Evolutionary conservation across 2,888 invertebrate genomes (phyloP).

Genomic region (Drosophila bunnanda): DNA sequence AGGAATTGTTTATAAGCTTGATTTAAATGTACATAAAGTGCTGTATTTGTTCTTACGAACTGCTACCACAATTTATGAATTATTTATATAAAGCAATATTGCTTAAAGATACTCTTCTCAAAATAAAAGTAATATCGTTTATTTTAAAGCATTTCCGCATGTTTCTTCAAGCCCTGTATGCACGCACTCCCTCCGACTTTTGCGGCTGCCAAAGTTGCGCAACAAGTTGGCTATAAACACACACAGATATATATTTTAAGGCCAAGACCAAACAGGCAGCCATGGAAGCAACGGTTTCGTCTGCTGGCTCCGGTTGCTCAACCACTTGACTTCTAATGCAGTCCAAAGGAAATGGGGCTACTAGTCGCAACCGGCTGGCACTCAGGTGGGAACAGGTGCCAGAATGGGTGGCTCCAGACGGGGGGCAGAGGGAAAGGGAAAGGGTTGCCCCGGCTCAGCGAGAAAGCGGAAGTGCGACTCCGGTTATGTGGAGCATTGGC

Average conservation of each 20-base stretch:
- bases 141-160: neutral
- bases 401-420: neutral
- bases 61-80: neutral
- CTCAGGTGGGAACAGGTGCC: slow-evolving; percentile 25
- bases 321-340: slow-evolving; percentile 73
- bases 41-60: neutral
- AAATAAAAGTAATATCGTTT: neutral
- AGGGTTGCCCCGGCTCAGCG: slow-evolving; percentile 10
- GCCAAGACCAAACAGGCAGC: slow-evolving; percentile 73
- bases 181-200: slow-evolving; percentile 20
- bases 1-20: neutral
- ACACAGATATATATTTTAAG: slow-evolving; percentile 50
- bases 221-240: slow-evolving; percentile 57
- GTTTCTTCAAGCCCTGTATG: slow-evolving; percentile 5
- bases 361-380: slow-evolving; percentile 57
- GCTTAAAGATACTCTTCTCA: neutral
- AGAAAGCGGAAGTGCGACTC: slow-evolving; percentile 52
- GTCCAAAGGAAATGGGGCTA: slow-evolving; percentile 69
- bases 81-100: neutral
- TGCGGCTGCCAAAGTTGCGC: slow-evolving; percentile 57
- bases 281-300: slow-evolving; percentile 58
- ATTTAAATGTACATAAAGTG: neutral
- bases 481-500: slow-evolving; percentile 51
- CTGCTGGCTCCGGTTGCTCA: slow-evolving; percentile 53
- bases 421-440: neutral